These are phyloP conservation scores for Atta cephalotes DNA, from an alignment of 1,140 invertebrate genomes.

Conservation along the genomic window DNA sequence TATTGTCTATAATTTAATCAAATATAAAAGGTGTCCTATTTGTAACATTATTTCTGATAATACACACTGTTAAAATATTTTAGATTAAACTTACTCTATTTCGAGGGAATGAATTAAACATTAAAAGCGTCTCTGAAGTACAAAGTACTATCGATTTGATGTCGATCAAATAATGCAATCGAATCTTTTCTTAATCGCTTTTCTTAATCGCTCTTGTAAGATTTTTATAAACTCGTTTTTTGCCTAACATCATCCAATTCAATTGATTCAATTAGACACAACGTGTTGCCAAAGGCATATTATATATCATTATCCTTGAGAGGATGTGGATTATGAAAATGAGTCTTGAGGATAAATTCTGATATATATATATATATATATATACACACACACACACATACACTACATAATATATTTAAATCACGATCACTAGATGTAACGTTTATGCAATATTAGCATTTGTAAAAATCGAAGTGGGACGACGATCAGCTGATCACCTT, in stretches of 20 bases:
- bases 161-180: not conserved
- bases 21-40: not conserved
- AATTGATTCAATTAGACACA: not conserved
- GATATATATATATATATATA: not conserved
- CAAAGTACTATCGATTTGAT: not conserved
- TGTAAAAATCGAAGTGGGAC: conserved; percentile 12
- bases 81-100: not conserved
- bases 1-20: not conserved
- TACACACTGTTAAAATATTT: not conserved
- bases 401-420: not conserved
- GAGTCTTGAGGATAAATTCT: not conserved
- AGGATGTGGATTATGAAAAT: conserved; percentile 44
- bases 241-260: not conserved
- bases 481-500: conserved; percentile 60
- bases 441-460: not conserved
- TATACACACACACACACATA: no score
- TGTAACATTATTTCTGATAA: not conserved
- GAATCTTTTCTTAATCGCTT: not conserved
- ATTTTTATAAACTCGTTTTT: not conserved
- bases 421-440: not conserved
- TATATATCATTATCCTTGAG: conserved; percentile 12
- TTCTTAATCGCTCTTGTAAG: not conserved
- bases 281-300: not conserved
- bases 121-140: not conserved
- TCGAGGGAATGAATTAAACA: conserved; percentile 6